Evolutionary conservation across 1,140 invertebrate genomes (phyloP).

Genomic region (Paraescarpia echinospica): DNA sequence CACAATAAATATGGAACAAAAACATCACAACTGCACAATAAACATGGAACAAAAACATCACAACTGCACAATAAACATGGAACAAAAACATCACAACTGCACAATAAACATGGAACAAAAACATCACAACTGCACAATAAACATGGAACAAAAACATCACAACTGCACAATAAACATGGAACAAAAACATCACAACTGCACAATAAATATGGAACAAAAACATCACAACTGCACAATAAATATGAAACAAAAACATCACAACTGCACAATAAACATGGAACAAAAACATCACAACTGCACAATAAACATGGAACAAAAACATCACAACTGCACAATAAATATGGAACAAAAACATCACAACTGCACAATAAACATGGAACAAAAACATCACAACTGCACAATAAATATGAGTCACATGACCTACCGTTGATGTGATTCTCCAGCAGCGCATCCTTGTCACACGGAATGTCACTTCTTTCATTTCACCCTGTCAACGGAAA

Average conservation of each 20-base stretch:
- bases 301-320: neutral
- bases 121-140: neutral
- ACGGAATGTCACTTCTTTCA: conserved; percentile 81
- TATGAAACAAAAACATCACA: neutral
- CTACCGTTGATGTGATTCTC: conserved; percentile 67
- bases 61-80: neutral
- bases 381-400: neutral
- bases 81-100: neutral
- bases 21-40: neutral
- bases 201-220: neutral
- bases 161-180: neutral
- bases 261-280: neutral
- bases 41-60: neutral
- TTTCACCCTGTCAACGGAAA: conserved; percentile 54
- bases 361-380: neutral
- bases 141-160: neutral
- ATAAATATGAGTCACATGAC: neutral
- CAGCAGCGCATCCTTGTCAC: conserved; percentile 94
- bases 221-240: neutral
- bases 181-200: neutral
- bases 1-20: neutral
- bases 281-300: neutral
- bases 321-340: neutral
- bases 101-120: neutral
- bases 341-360: neutral